A percentile compares a stretch with the other conserved stretches of the same genome.
phyloP scores from a whole-genome alignment of 2,113 vertebrate genomes.

The Oreotrochilus melanogaster region DNA sequence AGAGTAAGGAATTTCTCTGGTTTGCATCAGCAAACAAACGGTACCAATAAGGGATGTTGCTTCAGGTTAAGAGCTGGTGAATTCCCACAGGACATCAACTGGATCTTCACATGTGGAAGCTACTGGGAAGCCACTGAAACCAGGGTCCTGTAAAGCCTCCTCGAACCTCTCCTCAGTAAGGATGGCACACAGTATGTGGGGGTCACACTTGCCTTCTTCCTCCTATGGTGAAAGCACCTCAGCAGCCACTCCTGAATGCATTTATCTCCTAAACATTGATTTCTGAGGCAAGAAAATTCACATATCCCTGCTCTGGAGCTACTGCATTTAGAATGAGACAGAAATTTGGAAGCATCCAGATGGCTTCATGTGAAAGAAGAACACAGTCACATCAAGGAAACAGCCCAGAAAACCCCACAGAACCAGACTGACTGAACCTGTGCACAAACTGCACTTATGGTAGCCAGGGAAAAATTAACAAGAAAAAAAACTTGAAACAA shows the following conservation, averaged over 20 bases:
- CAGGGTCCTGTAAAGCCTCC: neutral
- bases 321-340: neutral
- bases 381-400: neutral
- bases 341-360: neutral
- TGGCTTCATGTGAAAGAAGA: neutral
- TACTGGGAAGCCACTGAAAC: neutral
- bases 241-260: neutral
- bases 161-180: neutral
- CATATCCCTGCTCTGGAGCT: neutral
- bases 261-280: neutral
- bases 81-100: neutral
- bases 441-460: neutral
- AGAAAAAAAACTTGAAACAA: neutral
- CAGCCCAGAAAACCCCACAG: neutral
- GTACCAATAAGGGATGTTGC: neutral
- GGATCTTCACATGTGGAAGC: neutral
- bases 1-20: neutral
- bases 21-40: neutral
- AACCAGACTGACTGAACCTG: neutral
- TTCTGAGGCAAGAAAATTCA: neutral
- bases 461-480: neutral
- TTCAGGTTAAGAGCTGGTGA: neutral
- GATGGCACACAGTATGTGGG: rapidly evolving
- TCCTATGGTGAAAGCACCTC: neutral
- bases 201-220: neutral